These are phyloP conservation scores for Tenebrio molitor DNA, from an alignment of 1,140 invertebrate species.

Conservation along the genomic window DNA sequence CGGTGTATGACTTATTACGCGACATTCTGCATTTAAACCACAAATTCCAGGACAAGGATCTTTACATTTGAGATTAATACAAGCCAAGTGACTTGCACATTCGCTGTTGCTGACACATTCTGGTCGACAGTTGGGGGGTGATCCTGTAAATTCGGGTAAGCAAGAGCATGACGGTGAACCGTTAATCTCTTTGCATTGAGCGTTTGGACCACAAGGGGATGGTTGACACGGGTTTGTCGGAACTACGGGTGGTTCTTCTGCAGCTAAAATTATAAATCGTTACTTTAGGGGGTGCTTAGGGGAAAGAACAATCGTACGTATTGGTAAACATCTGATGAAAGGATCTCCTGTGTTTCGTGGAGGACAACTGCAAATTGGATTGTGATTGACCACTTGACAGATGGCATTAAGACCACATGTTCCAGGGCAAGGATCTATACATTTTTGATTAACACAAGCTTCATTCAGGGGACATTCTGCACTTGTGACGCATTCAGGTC, in stretches of 20 bases:
- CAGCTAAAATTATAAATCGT: conserved; percentile 25
- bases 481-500: conserved; percentile 77
- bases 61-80: conserved; percentile 77
- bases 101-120: conserved; percentile 77
- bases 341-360: conserved; percentile 80
- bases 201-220: conserved; percentile 80
- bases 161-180: conserved; percentile 77
- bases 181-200: conserved; percentile 74
- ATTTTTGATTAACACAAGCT: conserved; percentile 80
- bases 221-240: conserved; percentile 75
- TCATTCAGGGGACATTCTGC: conserved; percentile 76
- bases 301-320: conserved; percentile 57
- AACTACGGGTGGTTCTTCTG: conserved; percentile 61
- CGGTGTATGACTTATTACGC: conserved; percentile 73
- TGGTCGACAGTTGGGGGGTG: conserved; percentile 76
- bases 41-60: conserved; percentile 76
- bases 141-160: conserved; percentile 73
- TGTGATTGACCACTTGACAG: conserved; percentile 82
- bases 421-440: conserved; percentile 76
- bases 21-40: conserved; percentile 71
- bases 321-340: conserved; percentile 69
- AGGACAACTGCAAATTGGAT: conserved; percentile 82
- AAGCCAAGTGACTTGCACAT: conserved; percentile 74
- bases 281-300: not conserved
- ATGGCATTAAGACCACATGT: conserved; percentile 74